phyloP scores from a whole-genome alignment of 2,888 invertebrate species.

The Xestoiulus laeticollis region DNA sequence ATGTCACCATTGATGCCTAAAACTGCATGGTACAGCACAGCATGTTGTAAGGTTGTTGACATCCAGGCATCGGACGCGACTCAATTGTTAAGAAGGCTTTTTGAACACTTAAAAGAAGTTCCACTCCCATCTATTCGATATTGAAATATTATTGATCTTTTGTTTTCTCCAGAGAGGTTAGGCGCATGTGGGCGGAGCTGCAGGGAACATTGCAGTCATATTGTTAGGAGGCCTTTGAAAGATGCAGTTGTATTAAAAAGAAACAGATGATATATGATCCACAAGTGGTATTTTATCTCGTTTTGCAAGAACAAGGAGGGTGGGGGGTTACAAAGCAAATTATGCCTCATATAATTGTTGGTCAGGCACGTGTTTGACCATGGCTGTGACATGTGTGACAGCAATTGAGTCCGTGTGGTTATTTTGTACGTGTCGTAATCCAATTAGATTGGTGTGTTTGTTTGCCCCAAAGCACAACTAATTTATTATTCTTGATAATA shows the following conservation, averaged over 20 bases:
- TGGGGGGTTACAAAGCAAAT: no score
- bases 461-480: background rate
- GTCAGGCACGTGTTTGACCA: background rate
- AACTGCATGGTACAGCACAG: no score
- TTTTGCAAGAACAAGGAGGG: background rate
- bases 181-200: background rate
- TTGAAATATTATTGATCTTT: background rate
- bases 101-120: background rate
- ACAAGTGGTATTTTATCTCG: background rate
- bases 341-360: background rate
- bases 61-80: background rate
- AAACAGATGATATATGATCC: background rate
- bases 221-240: background rate
- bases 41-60: no score
- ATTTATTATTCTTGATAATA: constrained; percentile 27
- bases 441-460: constrained; percentile 40
- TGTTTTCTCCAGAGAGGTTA: background rate
- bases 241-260: background rate
- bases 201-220: background rate
- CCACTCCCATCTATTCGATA: background rate
- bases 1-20: no score
- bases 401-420: background rate
- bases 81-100: background rate
- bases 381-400: background rate
- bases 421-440: background rate